Percentiles rank a stretch among this genome's conserved stretches.
Evolutionary conservation across 1,140 invertebrate genomes (phyloP).

Genomic region (Heliconius hermathena): DNA sequence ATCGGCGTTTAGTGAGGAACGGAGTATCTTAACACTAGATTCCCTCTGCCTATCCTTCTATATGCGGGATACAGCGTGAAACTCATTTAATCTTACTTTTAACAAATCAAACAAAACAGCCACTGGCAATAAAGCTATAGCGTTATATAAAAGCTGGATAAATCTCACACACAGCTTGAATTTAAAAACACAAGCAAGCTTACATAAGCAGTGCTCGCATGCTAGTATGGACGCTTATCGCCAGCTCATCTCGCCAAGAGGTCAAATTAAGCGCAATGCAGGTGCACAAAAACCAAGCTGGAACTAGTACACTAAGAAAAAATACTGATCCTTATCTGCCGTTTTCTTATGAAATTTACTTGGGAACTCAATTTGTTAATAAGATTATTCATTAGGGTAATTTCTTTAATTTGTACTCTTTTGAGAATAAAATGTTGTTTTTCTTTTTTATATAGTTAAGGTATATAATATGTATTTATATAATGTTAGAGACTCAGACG

Average conservation of each 20-base stretch:
- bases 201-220: slow-evolving; percentile 19
- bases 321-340: slow-evolving; percentile 8
- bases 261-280: slow-evolving; percentile 46
- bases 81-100: too few relatives aligned
- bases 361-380: not conserved
- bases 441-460: not conserved
- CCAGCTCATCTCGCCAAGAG: slow-evolving; percentile 37
- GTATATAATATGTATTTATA: not conserved
- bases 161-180: not conserved
- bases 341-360: not conserved
- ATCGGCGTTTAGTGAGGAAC: too few relatives aligned
- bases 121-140: not conserved
- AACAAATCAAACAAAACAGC: not conserved
- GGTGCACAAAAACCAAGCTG: slow-evolving; percentile 35
- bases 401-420: slow-evolving; percentile 1
- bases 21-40: too few relatives aligned
- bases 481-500: too few relatives aligned
- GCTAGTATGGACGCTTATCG: slow-evolving; percentile 32
- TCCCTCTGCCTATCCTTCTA: too few relatives aligned
- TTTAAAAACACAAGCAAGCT: slow-evolving; percentile 17
- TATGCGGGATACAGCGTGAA: too few relatives aligned
- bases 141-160: slow-evolving; percentile 10
- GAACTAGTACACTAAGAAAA: slow-evolving; percentile 23
- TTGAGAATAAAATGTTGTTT: not conserved
- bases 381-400: not conserved